phyloP scores from a whole-genome alignment of 2,888 invertebrate genomes.

The Amblyteles armatorius region DNA sequence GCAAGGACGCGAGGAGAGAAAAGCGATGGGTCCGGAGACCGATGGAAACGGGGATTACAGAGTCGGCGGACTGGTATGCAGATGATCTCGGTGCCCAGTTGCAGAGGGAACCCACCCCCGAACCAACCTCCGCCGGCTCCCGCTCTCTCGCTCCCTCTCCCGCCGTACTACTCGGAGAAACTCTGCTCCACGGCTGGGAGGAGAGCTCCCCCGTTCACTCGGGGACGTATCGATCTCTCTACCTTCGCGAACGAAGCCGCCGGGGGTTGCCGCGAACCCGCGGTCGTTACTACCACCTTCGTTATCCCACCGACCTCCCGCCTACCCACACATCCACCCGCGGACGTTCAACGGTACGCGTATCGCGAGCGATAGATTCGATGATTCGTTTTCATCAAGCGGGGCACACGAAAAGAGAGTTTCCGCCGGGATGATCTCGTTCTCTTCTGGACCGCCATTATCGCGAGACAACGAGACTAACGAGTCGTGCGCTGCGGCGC shows the following conservation, averaged over 20 bases:
- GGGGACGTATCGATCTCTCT: conserved; percentile 59
- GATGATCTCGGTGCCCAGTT: conserved; percentile 65
- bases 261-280: conserved; percentile 56
- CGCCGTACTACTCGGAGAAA: conserved; percentile 52
- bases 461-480: conserved; percentile 81
- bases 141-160: conserved; percentile 46
- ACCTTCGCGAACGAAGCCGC: conserved; percentile 32
- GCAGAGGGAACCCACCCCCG: conserved; percentile 39
- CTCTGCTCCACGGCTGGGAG: conserved; percentile 39
- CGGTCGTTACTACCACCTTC: conserved; percentile 67
- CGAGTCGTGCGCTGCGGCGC: conserved; percentile 67
- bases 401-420: conserved; percentile 65
- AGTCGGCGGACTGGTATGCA: conserved; percentile 64
- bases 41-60: conserved; percentile 65
- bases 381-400: conserved; percentile 7
- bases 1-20: conserved; percentile 26
- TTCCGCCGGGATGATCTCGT: conserved; percentile 62
- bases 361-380: conserved; percentile 12
- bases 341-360: background rate
- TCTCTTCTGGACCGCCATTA: conserved; percentile 75
- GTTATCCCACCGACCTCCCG: conserved; percentile 38
- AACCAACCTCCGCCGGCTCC: conserved; percentile 69
- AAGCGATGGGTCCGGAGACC: conserved; percentile 21
- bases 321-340: background rate
- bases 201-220: conserved; percentile 29